These are phyloP conservation scores for Seriola aureovittata DNA, from an alignment of 2,113 vertebrate genomes.

Conservation along the genomic window DNA sequence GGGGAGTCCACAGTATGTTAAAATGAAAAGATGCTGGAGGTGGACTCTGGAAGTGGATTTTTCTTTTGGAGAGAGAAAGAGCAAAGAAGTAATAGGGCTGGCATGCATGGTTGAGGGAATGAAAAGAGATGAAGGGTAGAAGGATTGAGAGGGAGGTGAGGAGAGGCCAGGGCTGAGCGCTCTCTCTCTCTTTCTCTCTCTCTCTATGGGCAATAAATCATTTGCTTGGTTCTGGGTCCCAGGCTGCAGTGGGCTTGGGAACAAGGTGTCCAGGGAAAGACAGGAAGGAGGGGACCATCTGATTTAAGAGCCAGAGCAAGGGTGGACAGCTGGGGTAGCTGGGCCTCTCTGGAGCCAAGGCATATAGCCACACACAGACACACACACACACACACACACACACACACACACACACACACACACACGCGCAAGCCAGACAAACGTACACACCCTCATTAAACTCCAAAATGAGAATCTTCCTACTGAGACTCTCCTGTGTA, in stretches of 20 bases:
- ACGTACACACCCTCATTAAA: constrained; percentile 3
- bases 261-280: constrained; percentile 68
- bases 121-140: constrained; percentile 59
- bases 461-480: not conserved
- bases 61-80: constrained; percentile 39
- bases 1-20: not conserved
- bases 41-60: constrained; percentile 9
- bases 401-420: not conserved
- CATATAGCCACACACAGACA: constrained; percentile 25
- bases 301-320: constrained; percentile 77
- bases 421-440: not conserved
- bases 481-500: not conserved
- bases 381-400: constrained; percentile 5
- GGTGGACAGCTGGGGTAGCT: constrained; percentile 65
- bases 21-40: constrained; percentile 13
- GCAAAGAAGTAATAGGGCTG: constrained; percentile 25
- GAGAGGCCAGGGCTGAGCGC: constrained; percentile 48
- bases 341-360: constrained; percentile 50
- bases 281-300: constrained; percentile 59
- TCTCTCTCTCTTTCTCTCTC: constrained; percentile 46
- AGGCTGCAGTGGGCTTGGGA: constrained; percentile 56
- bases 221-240: constrained; percentile 62
- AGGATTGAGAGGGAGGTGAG: constrained; percentile 61
- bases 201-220: constrained; percentile 69
- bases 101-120: constrained; percentile 30